Conservation (phyloP, 2,113 vertebrate genomes). For the Antechinus flavipes region DNA sequence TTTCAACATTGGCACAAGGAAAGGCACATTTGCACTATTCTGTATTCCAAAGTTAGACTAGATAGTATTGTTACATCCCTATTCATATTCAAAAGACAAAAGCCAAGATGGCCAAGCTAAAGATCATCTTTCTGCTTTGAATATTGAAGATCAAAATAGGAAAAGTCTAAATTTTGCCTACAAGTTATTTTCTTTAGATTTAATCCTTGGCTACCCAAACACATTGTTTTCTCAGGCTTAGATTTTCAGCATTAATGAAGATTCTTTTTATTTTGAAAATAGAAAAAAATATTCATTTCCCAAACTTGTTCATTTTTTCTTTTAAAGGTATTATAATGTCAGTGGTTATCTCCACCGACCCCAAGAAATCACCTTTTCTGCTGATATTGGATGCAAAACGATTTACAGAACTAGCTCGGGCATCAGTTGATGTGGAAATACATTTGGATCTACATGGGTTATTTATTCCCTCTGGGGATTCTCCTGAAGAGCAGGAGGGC, state of each 20-base stretch:
- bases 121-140: background rate
- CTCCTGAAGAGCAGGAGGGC: background rate
- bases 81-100: background rate
- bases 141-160: background rate
- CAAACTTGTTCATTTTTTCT: slow-evolving; percentile 50
- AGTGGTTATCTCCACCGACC: slow-evolving; percentile 84
- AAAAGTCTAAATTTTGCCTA: background rate
- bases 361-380: slow-evolving; percentile 87
- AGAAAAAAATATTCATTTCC: background rate
- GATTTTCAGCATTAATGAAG: background rate
- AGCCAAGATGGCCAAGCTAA: background rate
- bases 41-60: background rate
- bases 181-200: background rate
- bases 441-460: slow-evolving; percentile 92
- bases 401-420: slow-evolving; percentile 92
- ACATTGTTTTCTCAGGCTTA: background rate
- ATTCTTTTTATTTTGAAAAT: background rate
- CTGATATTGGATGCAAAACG: slow-evolving; percentile 92
- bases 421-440: slow-evolving; percentile 84
- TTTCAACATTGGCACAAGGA: background rate
- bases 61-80: background rate
- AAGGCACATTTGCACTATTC: background rate
- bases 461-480: slow-evolving; percentile 84
- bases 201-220: background rate
- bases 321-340: slow-evolving; percentile 89